Percentiles rank a stretch among this genome's conserved stretches.
phyloP scores from a whole-genome alignment of 1,140 invertebrate species.

The Drosophila biarmipes region DNA sequence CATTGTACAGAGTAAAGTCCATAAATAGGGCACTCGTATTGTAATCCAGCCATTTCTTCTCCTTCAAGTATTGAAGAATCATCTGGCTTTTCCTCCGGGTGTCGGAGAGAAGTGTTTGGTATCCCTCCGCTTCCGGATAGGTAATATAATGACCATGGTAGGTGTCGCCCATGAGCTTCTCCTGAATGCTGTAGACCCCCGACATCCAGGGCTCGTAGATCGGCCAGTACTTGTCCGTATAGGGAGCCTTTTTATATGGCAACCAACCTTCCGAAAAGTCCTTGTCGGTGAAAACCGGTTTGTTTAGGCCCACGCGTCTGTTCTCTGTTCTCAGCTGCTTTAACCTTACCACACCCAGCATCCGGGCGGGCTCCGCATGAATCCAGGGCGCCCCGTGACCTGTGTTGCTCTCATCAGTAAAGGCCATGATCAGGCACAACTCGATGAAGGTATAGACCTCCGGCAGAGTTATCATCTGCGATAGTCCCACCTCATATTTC shows the following conservation, averaged over 20 bases:
- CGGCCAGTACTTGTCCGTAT: conserved; percentile 62
- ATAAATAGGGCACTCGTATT: conserved; percentile 65
- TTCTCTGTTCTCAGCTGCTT: conserved; percentile 38
- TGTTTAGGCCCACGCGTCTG: background rate
- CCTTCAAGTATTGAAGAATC: conserved; percentile 48
- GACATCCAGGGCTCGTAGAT: conserved; percentile 68
- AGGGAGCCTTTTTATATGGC: conserved; percentile 43
- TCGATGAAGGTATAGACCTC: conserved; percentile 53
- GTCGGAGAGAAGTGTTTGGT: conserved; percentile 40
- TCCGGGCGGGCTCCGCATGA: conserved; percentile 20
- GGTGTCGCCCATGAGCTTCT: conserved; percentile 15
- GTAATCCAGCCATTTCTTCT: conserved; percentile 53
- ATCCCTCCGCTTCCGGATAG: conserved; percentile 57
- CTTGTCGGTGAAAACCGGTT: conserved; percentile 10
- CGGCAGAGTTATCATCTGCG: background rate
- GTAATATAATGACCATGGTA: conserved; percentile 30
- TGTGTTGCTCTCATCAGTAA: conserved; percentile 15
- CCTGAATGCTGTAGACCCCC: background rate
- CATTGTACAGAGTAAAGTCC: conserved; percentile 75
- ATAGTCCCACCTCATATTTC: conserved; percentile 18
- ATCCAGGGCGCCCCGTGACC: conserved; percentile 23
- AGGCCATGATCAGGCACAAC: conserved; percentile 24
- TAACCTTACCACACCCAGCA: conserved; percentile 63
- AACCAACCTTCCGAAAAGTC: conserved; percentile 60
- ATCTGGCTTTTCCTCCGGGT: conserved; percentile 45